phyloP scores from a whole-genome alignment of 1,140 invertebrate species.

The Drosophila tropicalis region DNA sequence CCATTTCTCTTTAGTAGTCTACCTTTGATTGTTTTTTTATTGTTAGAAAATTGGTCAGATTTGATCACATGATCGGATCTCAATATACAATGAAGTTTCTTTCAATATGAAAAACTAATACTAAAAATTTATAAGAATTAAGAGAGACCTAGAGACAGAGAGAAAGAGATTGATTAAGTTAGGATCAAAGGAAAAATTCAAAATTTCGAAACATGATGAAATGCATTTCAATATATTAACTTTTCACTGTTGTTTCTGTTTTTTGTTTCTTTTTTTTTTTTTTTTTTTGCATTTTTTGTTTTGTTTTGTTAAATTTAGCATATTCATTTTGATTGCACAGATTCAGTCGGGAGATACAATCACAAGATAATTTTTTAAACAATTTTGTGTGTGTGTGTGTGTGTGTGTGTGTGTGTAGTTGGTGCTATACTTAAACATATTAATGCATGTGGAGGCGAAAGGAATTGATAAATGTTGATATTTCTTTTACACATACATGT shows the following conservation, averaged over 20 bases:
- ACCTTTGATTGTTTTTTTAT: neutral
- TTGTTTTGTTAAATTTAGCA: constrained; percentile 12
- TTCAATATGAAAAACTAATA: no score
- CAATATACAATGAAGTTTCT: no score
- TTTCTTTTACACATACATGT: constrained; percentile 20
- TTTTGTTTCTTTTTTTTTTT: neutral
- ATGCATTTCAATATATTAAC: neutral
- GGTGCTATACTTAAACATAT: constrained; percentile 46
- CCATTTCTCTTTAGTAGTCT: neutral
- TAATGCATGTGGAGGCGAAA: constrained; percentile 40
- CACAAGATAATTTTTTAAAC: constrained; percentile 12
- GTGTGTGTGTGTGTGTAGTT: constrained; percentile 31
- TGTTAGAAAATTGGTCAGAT: neutral
- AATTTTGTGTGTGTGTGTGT: constrained; percentile 30
- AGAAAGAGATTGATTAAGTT: no score
- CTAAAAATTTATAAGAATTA: no score
- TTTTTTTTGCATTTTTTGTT: neutral
- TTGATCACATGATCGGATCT: neutral
- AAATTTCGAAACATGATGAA: no score
- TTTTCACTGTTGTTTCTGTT: constrained; percentile 13
- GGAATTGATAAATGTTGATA: constrained; percentile 7
- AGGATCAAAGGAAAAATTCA: no score
- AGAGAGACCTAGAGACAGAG: no score
- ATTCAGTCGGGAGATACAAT: constrained; percentile 15
- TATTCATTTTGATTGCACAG: constrained; percentile 11